Percentiles rank a stretch among this genome's conserved stretches.
Evolutionary conservation across 1,140 invertebrate genomes (phyloP).

Genomic region (Drosophila sp.): DNA sequence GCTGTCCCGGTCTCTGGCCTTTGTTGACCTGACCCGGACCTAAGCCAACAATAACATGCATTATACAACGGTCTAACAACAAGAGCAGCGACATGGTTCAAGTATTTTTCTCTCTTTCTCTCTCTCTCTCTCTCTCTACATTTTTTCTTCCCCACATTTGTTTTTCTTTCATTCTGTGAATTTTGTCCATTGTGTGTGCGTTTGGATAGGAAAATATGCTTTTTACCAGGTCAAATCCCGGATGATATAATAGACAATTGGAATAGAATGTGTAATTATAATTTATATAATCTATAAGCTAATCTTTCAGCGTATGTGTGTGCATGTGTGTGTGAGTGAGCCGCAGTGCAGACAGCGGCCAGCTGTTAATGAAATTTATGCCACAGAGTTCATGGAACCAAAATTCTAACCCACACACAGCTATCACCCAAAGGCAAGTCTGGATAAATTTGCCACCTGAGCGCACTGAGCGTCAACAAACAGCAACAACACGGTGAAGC

Average conservation of each 20-base stretch:
- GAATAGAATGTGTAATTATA: constrained; percentile 67
- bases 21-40: constrained; percentile 20
- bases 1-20: constrained; percentile 8
- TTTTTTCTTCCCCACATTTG: background rate
- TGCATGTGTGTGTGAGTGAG: constrained; percentile 15
- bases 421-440: constrained; percentile 11
- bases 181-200: constrained; percentile 15
- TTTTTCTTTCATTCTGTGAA: background rate
- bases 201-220: constrained; percentile 14
- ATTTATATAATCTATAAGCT: constrained; percentile 75
- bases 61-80: constrained; percentile 12
- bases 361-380: constrained; percentile 80
- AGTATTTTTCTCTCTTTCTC: constrained; percentile 10
- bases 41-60: constrained; percentile 10
- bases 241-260: constrained; percentile 39
- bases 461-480: constrained; percentile 46
- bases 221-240: constrained; percentile 15
- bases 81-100: constrained; percentile 14
- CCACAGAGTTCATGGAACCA: constrained; percentile 67
- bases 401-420: constrained; percentile 18
- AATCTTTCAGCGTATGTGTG: constrained; percentile 36
- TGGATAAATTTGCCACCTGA: constrained; percentile 77
- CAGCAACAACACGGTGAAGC: constrained; percentile 25
- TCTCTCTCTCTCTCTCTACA: background rate
- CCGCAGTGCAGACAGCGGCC: constrained; percentile 47